These are phyloP conservation scores for Microcaecilia unicolor DNA, from an alignment of 2,797 vertebrate genomes.

Conservation along the genomic window DNA sequence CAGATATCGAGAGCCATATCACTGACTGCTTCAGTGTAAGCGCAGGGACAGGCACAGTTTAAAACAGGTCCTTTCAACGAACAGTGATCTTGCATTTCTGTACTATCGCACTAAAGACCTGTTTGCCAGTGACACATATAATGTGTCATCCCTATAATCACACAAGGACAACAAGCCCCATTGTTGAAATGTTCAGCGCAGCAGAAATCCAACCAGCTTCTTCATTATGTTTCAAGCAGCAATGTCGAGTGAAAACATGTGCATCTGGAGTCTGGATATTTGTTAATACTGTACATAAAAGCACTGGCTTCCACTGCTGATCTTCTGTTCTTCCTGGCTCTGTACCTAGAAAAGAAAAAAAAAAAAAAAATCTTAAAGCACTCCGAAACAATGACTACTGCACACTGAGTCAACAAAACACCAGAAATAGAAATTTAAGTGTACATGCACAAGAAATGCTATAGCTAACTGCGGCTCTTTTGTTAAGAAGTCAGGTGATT, in stretches of 20 bases:
- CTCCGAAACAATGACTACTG: constrained; percentile 18
- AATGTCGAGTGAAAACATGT: constrained; percentile 5
- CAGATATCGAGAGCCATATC: accelerated
- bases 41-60: background rate
- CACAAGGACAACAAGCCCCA: no score
- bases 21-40: background rate
- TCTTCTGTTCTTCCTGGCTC: constrained; percentile 6
- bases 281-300: no score
- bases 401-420: no score
- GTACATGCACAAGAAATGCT: no score
- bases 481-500: no score
- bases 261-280: no score
- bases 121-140: no score
- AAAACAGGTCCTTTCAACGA: background rate
- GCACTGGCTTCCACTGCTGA: background rate
- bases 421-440: no score
- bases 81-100: constrained; percentile 20
- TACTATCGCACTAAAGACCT: background rate
- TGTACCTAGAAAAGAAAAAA: constrained; percentile 26
- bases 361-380: no score
- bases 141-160: no score
- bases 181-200: no score
- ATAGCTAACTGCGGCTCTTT: no score
- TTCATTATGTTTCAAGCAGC: constrained; percentile 10
- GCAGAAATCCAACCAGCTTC: constrained; percentile 7